A percentile compares a stretch with the other conserved stretches of the same genome.
These are phyloP conservation scores for Ennomos fuscantarius DNA, from an alignment of 2,888 invertebrate species.

Conservation along the genomic window DNA sequence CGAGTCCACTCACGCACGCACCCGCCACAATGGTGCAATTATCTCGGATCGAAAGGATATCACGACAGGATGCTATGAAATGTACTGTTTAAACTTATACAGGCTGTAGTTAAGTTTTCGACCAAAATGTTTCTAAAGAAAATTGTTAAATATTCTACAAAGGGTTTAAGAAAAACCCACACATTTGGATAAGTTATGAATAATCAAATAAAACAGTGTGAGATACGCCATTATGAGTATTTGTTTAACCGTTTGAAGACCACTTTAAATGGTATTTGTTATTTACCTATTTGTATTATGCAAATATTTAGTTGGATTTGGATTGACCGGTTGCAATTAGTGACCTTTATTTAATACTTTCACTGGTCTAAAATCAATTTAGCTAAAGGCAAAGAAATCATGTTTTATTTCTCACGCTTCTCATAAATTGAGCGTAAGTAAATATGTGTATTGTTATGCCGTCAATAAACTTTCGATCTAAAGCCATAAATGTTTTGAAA, in stretches of 20 bases:
- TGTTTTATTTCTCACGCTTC: conserved; percentile 13
- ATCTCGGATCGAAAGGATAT: conserved; percentile 52
- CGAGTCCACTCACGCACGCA: conserved; percentile 37
- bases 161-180: no score
- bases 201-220: no score
- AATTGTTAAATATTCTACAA: no score
- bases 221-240: no score
- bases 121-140: no score
- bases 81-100: conserved; percentile 12
- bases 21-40: conserved; percentile 63
- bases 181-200: no score
- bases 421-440: conserved; percentile 14
- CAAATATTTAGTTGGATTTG: not conserved
- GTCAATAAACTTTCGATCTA: conserved; percentile 49
- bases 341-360: conserved; percentile 12
- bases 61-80: conserved; percentile 36
- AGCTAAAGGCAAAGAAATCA: conserved; percentile 14
- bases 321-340: not conserved
- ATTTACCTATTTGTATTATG: conserved; percentile 2
- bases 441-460: conserved; percentile 32
- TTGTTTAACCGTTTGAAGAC: no score
- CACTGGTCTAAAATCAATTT: conserved; percentile 22
- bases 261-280: not conserved
- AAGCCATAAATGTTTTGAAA: conserved; percentile 44
- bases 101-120: conserved; percentile 2